Conservation (phyloP, 2,797 vertebrate genomes). For the Pseudomugil tenellus region DNA sequence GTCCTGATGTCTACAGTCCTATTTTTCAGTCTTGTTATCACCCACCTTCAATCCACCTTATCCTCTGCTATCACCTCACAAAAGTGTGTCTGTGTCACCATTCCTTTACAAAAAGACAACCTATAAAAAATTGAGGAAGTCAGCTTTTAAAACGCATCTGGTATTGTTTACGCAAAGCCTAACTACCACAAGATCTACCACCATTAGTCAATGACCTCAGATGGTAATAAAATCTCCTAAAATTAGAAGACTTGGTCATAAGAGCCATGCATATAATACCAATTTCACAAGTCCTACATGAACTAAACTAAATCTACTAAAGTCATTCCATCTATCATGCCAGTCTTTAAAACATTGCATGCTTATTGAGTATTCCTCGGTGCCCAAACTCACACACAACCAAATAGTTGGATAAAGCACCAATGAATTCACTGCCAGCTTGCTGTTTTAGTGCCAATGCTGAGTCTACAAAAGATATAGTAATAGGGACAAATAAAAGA, state of each 20-base stretch:
- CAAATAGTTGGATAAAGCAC: conserved; percentile 32
- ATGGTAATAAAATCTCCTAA: neutral
- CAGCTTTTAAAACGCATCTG: neutral
- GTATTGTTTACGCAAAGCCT: neutral
- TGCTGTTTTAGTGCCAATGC: conserved; percentile 22
- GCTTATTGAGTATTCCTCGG: conserved; percentile 25
- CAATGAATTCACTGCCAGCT: conserved; percentile 35
- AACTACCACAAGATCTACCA: neutral
- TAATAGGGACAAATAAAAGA: neutral
- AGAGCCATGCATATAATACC: neutral
- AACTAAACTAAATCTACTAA: conserved; percentile 7
- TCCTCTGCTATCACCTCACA: neutral
- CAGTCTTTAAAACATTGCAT: conserved; percentile 40
- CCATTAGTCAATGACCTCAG: neutral
- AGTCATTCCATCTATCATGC: conserved; percentile 9
- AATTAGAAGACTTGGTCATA: neutral
- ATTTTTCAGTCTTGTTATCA: neutral
- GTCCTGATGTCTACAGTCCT: neutral
- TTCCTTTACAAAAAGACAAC: no score
- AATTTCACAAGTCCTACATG: conserved; percentile 1
- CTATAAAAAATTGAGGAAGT: no score
- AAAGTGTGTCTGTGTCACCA: no score
- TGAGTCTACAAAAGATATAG: conserved; percentile 31
- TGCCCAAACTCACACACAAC: conserved; percentile 38
- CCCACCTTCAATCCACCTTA: no score